Conservation (phyloP, 2,888 invertebrate genomes). For the Marronus borbonicus region DNA sequence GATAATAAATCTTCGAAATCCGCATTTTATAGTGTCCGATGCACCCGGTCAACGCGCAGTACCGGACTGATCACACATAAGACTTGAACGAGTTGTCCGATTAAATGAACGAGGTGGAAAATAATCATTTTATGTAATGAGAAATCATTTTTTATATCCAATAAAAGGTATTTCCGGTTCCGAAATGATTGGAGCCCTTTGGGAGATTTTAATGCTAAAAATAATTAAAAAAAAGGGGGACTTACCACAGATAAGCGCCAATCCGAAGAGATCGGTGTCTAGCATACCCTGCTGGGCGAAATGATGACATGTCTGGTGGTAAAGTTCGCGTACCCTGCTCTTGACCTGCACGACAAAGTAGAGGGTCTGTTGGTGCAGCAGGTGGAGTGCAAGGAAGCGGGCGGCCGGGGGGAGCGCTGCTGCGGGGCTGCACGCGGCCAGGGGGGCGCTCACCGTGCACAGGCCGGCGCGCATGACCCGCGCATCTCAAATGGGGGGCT, state of each 20-base stretch:
- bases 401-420: conserved; percentile 76
- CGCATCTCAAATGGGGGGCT: conserved; percentile 67
- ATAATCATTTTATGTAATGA: no score
- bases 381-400: conserved; percentile 78
- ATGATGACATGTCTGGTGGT: conserved; percentile 85
- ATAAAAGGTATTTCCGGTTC: no score
- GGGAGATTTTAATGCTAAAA: no score
- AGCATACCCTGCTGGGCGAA: conserved; percentile 87
- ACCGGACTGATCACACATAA: no score
- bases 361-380: conserved; percentile 76
- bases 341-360: conserved; percentile 82
- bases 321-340: conserved; percentile 87
- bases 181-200: no score
- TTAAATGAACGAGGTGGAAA: no score
- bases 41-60: no score
- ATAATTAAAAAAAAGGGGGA: conserved; percentile 54
- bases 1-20: no score
- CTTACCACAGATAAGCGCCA: conserved; percentile 89
- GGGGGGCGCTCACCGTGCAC: conserved; percentile 87
- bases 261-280: conserved; percentile 89
- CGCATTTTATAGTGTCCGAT: no score
- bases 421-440: conserved; percentile 83
- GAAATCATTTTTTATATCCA: no score
- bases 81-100: background rate
- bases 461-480: conserved; percentile 74